These are phyloP conservation scores for Amorpha juglandis DNA, from an alignment of 2,888 invertebrate species.

Conservation along the genomic window DNA sequence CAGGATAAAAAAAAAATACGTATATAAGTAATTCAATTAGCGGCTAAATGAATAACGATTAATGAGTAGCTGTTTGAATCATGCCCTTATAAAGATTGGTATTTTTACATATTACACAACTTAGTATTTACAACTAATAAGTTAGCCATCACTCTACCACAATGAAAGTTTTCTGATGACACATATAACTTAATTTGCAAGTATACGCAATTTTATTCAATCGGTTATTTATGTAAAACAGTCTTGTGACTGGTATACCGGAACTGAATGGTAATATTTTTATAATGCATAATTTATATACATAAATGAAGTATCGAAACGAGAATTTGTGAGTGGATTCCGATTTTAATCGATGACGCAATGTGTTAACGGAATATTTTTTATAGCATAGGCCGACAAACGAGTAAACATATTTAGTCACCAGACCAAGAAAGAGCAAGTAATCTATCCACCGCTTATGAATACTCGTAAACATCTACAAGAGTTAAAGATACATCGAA, in stretches of 20 bases:
- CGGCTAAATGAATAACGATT: no score
- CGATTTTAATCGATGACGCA: neutral
- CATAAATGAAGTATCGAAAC: slow-evolving; percentile 5
- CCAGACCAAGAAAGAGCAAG: no score
- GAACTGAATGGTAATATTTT: slow-evolving; percentile 32
- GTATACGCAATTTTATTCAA: slow-evolving; percentile 31
- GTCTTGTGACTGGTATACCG: slow-evolving; percentile 35
- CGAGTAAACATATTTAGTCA: no score
- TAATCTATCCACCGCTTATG: no score
- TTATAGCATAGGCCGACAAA: neutral
- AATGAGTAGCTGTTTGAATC: no score
- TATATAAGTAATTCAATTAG: no score
- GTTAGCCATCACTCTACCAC: slow-evolving; percentile 26
- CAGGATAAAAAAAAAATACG: no score
- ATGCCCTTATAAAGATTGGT: no score
- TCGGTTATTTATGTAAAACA: slow-evolving; percentile 41
- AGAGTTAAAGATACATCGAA: no score
- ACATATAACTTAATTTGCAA: slow-evolving; percentile 31
- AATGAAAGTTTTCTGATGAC: slow-evolving; percentile 34
- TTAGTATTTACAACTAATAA: no score
- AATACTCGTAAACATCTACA: no score
- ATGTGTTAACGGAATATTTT: neutral
- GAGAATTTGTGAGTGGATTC: slow-evolving; percentile 9
- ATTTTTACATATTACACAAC: no score
- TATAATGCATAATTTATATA: slow-evolving; percentile 31